phyloP scores from a whole-genome alignment of 1,140 invertebrate genomes.

The Centruroides vittatus region DNA sequence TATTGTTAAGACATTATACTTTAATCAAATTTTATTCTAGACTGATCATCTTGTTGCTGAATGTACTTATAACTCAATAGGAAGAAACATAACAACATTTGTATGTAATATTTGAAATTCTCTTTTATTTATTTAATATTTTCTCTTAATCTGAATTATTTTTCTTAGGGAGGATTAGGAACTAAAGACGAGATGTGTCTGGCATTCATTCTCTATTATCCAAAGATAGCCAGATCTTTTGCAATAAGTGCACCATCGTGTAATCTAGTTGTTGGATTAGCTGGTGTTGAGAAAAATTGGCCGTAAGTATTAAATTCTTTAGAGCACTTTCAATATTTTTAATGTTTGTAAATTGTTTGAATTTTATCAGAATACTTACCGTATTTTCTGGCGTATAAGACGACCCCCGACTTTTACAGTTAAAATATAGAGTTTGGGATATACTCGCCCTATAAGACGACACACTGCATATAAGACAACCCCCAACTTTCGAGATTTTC shows the following conservation, averaged over 20 bases:
- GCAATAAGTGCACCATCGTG: slow-evolving; percentile 9
- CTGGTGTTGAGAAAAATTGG: slow-evolving; percentile 1
- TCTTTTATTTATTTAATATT: background rate
- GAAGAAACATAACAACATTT: slow-evolving; percentile 14
- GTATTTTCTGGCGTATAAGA: too few species aligned
- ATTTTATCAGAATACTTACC: too few species aligned
- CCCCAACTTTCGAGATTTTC: too few species aligned
- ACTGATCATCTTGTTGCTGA: slow-evolving; percentile 18
- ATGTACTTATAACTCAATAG: slow-evolving; percentile 18
- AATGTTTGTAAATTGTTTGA: too few species aligned
- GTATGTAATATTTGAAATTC: slow-evolving; percentile 2
- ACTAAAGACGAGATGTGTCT: slow-evolving; percentile 73
- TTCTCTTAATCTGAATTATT: background rate
- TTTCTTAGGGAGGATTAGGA: slow-evolving; percentile 51
- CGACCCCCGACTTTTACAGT: too few species aligned
- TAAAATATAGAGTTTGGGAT: too few species aligned
- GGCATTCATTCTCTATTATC: slow-evolving; percentile 68
- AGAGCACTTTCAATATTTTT: too few species aligned
- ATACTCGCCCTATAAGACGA: too few species aligned
- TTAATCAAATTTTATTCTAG: slow-evolving; percentile 1
- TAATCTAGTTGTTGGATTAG: slow-evolving; percentile 11
- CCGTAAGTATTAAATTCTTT: too few species aligned
- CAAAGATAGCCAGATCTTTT: slow-evolving; percentile 38
- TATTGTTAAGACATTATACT: too few species aligned
- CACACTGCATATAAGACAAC: too few species aligned